phyloP scores from a whole-genome alignment of 2,888 invertebrate genomes.

The Diplolepis rosae region DNA sequence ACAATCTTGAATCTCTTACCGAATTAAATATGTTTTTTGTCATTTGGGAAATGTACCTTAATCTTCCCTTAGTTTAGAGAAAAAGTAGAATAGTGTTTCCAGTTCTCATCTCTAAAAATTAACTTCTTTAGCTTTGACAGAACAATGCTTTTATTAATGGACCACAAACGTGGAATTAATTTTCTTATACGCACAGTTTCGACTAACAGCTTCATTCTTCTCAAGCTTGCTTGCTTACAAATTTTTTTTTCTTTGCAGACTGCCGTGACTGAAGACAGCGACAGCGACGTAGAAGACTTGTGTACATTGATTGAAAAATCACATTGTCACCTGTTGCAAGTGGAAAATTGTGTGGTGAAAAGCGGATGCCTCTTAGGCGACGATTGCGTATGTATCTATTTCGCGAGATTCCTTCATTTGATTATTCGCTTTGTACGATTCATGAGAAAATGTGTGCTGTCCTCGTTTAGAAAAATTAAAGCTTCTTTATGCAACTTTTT shows the following conservation, averaged over 20 bases:
- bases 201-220: background rate
- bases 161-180: background rate
- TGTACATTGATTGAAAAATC: conserved; percentile 80
- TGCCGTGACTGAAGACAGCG: conserved; percentile 74
- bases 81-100: background rate
- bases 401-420: conserved; percentile 26
- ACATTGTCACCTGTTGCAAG: conserved; percentile 77
- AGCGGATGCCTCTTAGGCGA: conserved; percentile 56
- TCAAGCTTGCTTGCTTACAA: conserved; percentile 17
- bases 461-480: background rate
- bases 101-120: background rate
- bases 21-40: conserved; percentile 10
- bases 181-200: background rate
- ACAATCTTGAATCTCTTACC: background rate
- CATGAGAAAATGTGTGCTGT: background rate
- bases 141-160: background rate
- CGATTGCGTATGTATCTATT: conserved; percentile 67
- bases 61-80: conserved; percentile 18
- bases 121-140: background rate
- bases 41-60: background rate
- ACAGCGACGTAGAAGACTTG: conserved; percentile 81
- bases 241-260: conserved; percentile 10
- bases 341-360: conserved; percentile 77
- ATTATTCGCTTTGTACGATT: conserved; percentile 1
- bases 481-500: background rate